Evolutionary conservation across 2,113 vertebrate species (phyloP), one percentile per base, ranked within the genome.

Genomic region (Syrrhaptes paradoxus): DNA sequence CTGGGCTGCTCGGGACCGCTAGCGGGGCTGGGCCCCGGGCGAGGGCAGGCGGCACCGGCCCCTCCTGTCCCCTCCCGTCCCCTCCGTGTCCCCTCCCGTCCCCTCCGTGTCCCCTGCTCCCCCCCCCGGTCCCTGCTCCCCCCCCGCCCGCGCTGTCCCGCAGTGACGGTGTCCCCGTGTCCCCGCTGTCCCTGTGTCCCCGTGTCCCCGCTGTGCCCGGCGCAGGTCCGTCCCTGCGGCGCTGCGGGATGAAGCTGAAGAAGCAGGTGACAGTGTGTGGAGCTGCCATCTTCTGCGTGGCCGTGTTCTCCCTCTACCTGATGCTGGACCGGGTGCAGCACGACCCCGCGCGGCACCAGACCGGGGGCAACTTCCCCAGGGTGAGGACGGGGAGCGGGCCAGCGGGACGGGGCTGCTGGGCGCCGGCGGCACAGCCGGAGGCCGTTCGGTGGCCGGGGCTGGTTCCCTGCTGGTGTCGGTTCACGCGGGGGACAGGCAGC

Each of bases 281-380:
- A 45, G 99, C 99, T 72, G 99, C 99, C 90, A 99, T 99, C 97
- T 99, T 99, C 98, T 99, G 99, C 70, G 99, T 99, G 97, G 99
- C 99, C 3, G 99, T 99, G 73, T 99, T 99, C 97, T 99, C 99
- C 2, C 99, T 99, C 62, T 99, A 99, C 98, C 96, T 99, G 94
- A 99, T 99, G 99, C 97, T 99, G 98, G 99, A 99, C 97, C 98
- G 99, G 59, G 99, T 99, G 96, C 99, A 99, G 93, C 99, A 99
- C 21, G 99, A 99, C 82, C 99, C 99, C 29, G 54, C 98, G 29
- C 98, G 99, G 65, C 98, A 98, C 96, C 99, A 99, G 97, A 98
- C 90, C 4, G 98, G 98, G 9, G 99, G 99, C 81, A 99, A 99
- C 97, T 99, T 99, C 96, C 99, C 99, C 90, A 97, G 99, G 98